Conservation (phyloP, 2,888 invertebrate genomes). For the Hydrotaea cyrtoneurina region DNA sequence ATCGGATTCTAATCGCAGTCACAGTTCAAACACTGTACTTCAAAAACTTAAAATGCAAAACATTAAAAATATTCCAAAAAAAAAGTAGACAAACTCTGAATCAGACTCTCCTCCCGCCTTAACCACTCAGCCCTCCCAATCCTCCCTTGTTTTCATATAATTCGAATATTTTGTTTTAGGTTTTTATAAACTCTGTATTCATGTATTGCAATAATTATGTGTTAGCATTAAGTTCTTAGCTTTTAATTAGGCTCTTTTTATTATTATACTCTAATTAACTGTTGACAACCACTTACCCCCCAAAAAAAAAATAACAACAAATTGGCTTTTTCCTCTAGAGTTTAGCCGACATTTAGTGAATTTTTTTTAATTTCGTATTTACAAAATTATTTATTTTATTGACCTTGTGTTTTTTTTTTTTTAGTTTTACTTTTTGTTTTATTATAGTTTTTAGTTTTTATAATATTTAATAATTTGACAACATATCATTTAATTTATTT, state of each 20-base stretch:
- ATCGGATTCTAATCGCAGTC: too few species aligned
- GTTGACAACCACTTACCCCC: background rate
- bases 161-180: background rate
- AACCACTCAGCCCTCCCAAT: background rate
- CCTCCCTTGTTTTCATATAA: background rate
- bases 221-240: background rate
- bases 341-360: slow-evolving; percentile 32
- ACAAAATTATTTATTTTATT: slow-evolving; percentile 60
- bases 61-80: too few species aligned
- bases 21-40: too few species aligned
- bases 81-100: too few species aligned
- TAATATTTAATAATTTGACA: slow-evolving; percentile 13
- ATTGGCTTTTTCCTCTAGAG: slow-evolving; percentile 33
- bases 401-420: slow-evolving; percentile 20
- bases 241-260: slow-evolving; percentile 29
- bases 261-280: background rate
- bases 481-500: slow-evolving; percentile 49
- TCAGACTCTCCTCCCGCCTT: too few species aligned
- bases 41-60: too few species aligned
- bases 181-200: slow-evolving; percentile 50
- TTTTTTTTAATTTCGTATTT: slow-evolving; percentile 12
- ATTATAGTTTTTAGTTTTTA: too few species aligned
- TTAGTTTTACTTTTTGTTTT: slow-evolving; percentile 40
- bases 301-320: slow-evolving; percentile 8
- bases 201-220: slow-evolving; percentile 13